A percentile compares a stretch with the other conserved stretches of the same genome.
phyloP scores from a whole-genome alignment of 1,140 invertebrate species.

The Hesperophylax magnus region DNA sequence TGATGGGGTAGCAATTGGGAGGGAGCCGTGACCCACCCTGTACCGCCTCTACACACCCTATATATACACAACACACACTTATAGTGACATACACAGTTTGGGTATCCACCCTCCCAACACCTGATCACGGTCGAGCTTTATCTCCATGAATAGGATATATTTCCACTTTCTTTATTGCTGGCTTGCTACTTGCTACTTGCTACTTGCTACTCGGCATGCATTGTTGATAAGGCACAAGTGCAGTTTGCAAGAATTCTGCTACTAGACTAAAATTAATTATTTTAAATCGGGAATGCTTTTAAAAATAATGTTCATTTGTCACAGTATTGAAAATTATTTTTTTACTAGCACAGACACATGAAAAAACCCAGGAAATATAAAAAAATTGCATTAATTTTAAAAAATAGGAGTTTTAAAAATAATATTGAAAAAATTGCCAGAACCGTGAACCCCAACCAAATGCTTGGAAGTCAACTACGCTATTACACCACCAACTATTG shows the following conservation, averaged over 20 bases:
- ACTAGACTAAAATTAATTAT: not conserved
- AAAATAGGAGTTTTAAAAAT: no score
- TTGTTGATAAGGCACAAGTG: not conserved
- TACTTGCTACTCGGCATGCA: not conserved
- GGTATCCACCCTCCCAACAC: not conserved
- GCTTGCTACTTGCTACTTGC: not conserved
- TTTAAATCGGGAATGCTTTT: not conserved
- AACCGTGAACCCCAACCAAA: no score
- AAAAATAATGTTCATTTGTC: not conserved
- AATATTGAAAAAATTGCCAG: no score
- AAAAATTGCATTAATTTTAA: no score
- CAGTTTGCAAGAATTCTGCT: not conserved
- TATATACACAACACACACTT: not conserved
- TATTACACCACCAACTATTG: no score
- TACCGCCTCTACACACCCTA: no score
- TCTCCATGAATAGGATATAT: not conserved
- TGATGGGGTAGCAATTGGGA: constrained; percentile 16
- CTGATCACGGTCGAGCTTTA: constrained; percentile 32
- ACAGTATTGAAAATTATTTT: not conserved
- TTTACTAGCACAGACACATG: no score
- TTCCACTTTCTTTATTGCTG: not conserved
- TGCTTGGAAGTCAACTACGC: no score
- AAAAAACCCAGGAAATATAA: no score
- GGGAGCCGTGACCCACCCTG: not conserved
- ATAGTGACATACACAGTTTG: not conserved